phyloP scores from a whole-genome alignment of 2,797 vertebrate species.

The Myotis pilosus region DNA sequence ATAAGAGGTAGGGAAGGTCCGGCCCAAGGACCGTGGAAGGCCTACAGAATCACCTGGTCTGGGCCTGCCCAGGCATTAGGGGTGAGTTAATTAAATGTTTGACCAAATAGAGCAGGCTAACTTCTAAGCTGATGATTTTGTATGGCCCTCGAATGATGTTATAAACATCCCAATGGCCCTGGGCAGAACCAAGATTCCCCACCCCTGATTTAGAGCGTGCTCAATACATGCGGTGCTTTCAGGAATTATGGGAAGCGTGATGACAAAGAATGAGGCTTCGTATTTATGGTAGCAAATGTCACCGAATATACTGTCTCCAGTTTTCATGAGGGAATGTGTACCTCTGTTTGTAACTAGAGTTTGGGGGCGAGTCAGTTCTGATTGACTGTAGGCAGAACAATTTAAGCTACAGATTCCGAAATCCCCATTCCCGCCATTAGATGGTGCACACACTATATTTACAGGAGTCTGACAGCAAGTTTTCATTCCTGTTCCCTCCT shows the following conservation, averaged over 20 bases:
- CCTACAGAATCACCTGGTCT: too few relatives aligned
- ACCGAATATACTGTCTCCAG: not conserved
- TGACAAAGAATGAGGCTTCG: not conserved
- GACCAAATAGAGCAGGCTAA: too few relatives aligned
- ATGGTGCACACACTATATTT: constrained; percentile 79
- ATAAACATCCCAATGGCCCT: too few relatives aligned
- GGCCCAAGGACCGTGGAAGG: too few relatives aligned
- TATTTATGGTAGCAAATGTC: not conserved
- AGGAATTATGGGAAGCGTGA: not conserved
- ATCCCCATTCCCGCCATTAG: constrained; percentile 80
- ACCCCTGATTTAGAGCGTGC: not conserved
- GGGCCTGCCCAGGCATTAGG: too few relatives aligned
- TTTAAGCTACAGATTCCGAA: not conserved
- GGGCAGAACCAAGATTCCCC: too few relatives aligned
- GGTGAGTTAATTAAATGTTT: too few relatives aligned
- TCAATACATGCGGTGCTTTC: not conserved
- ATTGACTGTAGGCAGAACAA: not conserved
- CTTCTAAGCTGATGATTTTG: too few relatives aligned
- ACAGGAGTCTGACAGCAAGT: not conserved
- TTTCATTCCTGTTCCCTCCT: constrained; percentile 52
- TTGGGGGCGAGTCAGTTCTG: not conserved
- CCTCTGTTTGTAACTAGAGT: not conserved
- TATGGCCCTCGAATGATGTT: too few relatives aligned
- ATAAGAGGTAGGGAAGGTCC: too few relatives aligned
- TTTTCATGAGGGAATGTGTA: not conserved